Evolutionary conservation across 2,797 vertebrate species (phyloP).

Genomic region (Brachymystax lenok): DNA sequence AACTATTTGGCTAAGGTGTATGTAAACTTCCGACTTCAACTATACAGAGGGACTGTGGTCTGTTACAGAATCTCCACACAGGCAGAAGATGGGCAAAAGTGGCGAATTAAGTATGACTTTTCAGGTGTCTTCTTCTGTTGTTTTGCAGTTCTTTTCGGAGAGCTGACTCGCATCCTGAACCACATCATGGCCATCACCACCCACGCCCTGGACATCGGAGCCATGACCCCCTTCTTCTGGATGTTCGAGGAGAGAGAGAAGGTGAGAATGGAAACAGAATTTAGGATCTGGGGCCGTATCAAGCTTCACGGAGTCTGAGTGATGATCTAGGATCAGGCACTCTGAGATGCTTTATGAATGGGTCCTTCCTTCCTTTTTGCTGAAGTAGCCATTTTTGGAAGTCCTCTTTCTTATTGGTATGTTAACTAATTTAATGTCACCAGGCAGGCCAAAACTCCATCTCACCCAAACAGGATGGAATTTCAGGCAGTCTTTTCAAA

Average conservation of each 20-base stretch:
- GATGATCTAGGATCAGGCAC: no score
- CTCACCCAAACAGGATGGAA: no score
- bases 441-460: no score
- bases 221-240: constrained; percentile 98
- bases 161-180: constrained; percentile 91
- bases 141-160: constrained; percentile 85
- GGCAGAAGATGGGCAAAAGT: not conserved
- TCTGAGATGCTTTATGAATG: no score
- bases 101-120: not conserved
- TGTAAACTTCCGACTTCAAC: not conserved
- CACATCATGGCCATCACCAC: constrained; percentile 95
- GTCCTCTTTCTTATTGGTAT: no score
- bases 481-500: no score
- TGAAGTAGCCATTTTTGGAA: no score
- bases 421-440: no score
- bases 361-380: no score
- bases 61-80: not conserved
- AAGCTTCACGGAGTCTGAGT: no score
- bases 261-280: constrained; percentile 61
- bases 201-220: constrained; percentile 92
- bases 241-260: constrained; percentile 98
- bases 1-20: no score
- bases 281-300: no score
- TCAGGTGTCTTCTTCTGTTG: not conserved
- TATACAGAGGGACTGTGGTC: not conserved